Percentiles rank a stretch among this genome's conserved stretches.
Conservation (phyloP, 2,888 invertebrate genomes). For the Girardia tigrina region DNA sequence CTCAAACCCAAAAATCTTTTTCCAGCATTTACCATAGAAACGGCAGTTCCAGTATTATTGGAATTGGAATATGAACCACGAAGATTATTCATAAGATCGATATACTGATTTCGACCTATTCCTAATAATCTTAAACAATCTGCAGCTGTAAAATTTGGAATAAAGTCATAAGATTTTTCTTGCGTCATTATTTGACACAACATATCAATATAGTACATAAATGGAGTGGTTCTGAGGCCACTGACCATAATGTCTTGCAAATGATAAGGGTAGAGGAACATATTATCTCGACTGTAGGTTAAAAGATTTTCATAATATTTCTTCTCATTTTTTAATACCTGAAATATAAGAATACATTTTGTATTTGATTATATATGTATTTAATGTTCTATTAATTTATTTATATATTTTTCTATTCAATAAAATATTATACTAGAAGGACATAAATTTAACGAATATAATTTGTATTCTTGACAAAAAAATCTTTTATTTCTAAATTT, state of each 20-base stretch:
- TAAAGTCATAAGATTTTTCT: conserved; percentile 85
- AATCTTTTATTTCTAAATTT: too few relatives aligned
- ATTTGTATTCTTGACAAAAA: too few relatives aligned
- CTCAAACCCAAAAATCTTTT: conserved; percentile 30
- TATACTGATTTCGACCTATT: conserved; percentile 84
- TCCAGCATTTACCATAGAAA: background rate
- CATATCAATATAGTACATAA: conserved; percentile 78
- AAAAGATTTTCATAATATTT: conserved; percentile 78
- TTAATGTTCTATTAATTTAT: too few relatives aligned
- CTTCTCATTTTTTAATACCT: conserved; percentile 69
- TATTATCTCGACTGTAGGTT: conserved; percentile 67
- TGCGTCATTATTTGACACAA: conserved; percentile 69
- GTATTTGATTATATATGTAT: too few relatives aligned
- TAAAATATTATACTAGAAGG: too few relatives aligned
- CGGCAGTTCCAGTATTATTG: background rate
- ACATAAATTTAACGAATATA: too few relatives aligned
- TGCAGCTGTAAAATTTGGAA: conserved; percentile 91
- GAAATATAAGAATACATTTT: conserved; percentile 40
- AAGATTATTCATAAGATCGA: conserved; percentile 72
- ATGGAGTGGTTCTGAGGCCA: conserved; percentile 79
- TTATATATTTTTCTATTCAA: too few relatives aligned
- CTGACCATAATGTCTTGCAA: conserved; percentile 81
- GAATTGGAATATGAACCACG: conserved; percentile 52
- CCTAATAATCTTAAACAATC: conserved; percentile 78
- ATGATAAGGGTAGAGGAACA: conserved; percentile 84